These are phyloP conservation scores for Sinocyclocheilus maitianheensis DNA, from an alignment of 2,113 vertebrate species.

Conservation along the genomic window DNA sequence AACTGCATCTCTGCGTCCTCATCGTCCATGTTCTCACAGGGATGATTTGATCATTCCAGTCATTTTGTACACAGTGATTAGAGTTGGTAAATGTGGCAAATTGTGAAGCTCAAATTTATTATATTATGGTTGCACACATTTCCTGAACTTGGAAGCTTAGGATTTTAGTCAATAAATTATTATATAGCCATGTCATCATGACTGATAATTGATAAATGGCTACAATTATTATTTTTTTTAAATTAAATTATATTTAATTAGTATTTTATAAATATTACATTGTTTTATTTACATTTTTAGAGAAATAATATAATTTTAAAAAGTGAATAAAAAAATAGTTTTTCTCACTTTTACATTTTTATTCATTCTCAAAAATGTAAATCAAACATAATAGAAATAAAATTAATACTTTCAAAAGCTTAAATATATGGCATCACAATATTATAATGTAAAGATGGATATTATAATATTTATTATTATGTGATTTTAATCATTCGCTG, in stretches of 20 bases:
- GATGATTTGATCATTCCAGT: not conserved
- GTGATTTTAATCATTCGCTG: no score
- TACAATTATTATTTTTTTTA: not conserved
- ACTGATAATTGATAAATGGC: not conserved
- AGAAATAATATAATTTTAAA: not conserved
- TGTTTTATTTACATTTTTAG: not conserved
- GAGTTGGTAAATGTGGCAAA: not conserved
- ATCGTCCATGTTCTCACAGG: not conserved
- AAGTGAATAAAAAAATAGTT: no score
- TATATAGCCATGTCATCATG: not conserved
- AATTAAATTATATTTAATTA: not conserved
- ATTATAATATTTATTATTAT: no score
- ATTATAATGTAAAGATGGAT: not conserved
- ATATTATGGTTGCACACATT: not conserved
- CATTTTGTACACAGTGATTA: not conserved
- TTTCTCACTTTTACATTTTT: no score
- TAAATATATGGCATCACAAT: not conserved
- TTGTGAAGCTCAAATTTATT: conserved; percentile 1
- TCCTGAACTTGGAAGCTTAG: not conserved
- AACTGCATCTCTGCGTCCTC: not conserved
- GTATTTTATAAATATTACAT: no score
- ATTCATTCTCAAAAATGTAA: not conserved
- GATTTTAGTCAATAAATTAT: not conserved
- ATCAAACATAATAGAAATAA: not conserved
- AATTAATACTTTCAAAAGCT: not conserved